phyloP scores from a whole-genome alignment of 2,113 vertebrate genomes.

The Felis catus region F.catus_Fca126_mat1.0 CM031414.1:3839001-3839500 shows the following conservation, averaged over 20 bases:
- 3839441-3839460: not conserved
- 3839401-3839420: not conserved
- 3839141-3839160: fast-evolving
- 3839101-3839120: no score
- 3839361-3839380: not conserved
- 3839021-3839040: fast-evolving
- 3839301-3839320: not conserved
- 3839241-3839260: no score
- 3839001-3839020: fast-evolving
- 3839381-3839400: not conserved
- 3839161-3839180: not conserved
- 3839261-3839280: fast-evolving
- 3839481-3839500: not conserved
- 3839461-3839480: not conserved
- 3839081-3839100: no score
- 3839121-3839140: fast-evolving
- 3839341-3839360: not conserved
- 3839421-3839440: not conserved
- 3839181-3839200: not conserved
- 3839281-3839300: fast-evolving
- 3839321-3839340: not conserved
- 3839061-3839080: not conserved
- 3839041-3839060: not conserved
- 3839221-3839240: not conserved
- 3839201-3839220: not conserved